Conservation (phyloP, 2,113 vertebrate species). For the Myotis yumanensis region DNA sequence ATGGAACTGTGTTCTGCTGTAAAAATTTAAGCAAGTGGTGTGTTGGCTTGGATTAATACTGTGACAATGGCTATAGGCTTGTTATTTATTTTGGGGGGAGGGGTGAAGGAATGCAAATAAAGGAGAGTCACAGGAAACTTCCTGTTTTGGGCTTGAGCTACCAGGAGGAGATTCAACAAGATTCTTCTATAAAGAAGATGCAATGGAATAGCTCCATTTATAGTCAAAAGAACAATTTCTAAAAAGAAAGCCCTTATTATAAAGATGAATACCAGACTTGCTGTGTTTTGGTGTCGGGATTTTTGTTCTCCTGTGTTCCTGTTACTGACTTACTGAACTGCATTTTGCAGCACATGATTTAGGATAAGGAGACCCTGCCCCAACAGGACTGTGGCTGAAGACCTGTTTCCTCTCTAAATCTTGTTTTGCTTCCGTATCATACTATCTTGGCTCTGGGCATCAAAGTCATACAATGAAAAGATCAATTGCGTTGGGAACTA, state of each 20-base stretch:
- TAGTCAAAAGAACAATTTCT: not conserved
- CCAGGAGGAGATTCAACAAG: not conserved
- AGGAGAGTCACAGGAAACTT: not conserved
- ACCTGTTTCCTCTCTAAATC: not conserved
- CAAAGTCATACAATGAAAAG: not conserved
- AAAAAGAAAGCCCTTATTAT: not conserved
- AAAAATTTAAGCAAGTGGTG: not conserved
- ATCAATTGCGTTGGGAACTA: not conserved
- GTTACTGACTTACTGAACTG: not conserved
- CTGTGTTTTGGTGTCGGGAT: not conserved
- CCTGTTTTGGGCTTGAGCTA: not conserved
- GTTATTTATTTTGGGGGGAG: not conserved
- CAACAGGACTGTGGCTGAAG: not conserved
- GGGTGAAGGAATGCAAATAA: not conserved
- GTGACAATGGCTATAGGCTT: not conserved
- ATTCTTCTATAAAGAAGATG: not conserved
- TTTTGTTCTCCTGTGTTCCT: not conserved
- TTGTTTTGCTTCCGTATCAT: not conserved
- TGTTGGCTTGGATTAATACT: not conserved
- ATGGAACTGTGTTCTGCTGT: not conserved
- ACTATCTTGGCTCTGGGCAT: not conserved
- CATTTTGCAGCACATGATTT: not conserved
- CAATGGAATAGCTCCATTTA: not conserved
- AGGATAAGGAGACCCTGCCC: not conserved
- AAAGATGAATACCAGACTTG: not conserved